Evolutionary conservation across 2,888 invertebrate species (phyloP), one percentile per base, ranked within the genome.

Genomic region (Tetropium fuscum): DNA sequence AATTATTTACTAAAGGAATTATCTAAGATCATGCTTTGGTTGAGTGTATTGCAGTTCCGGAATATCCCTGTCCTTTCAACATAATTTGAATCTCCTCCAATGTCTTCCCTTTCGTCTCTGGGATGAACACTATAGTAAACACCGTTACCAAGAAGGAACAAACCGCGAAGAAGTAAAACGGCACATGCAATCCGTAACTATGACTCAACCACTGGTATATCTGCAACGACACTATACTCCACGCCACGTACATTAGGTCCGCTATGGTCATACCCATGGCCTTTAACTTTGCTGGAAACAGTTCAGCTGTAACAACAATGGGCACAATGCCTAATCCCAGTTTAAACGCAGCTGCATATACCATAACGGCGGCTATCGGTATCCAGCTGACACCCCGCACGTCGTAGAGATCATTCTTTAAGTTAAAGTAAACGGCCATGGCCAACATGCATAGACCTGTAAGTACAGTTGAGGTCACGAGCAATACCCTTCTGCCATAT

Each of bases 91-190:
- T 90, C 71, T 87, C 84, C 44, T 87, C 84, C 72, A 90, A 84
- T 3, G 88, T 87, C 72, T 88, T 88, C 56, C 88, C 88, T 77
- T 88, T 90, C 1, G 90, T 90, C 79, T 90, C 90, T 0, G 89
- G 88, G 10, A 90, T 84, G 64, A 85, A 79, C 13, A 56, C 53
- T 25, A 60, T 43, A 6, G 67, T 64, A 18, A 58, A 67, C 0
- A 56, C 7, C 4, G 63, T 55, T 7, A 64, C 67, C 71, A 74
- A 34, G 61, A 74, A 41, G 49, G 69, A 51, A 16, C 51, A 69
- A 3, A 40, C 41, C 2, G 63, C 44, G 51, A 80, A 81, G 3
- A 81, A 54, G 58, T 78, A 78, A 55, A 81, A 80, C 0, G 81
- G 78, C 5, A 74, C 74, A 48, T 78, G 73, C 45, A 78, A 72